Percentiles rank a stretch among this genome's conserved stretches.
Evolutionary conservation across 2,113 vertebrate genomes (phyloP).

Genomic region (Eidolon helvum): DNA sequence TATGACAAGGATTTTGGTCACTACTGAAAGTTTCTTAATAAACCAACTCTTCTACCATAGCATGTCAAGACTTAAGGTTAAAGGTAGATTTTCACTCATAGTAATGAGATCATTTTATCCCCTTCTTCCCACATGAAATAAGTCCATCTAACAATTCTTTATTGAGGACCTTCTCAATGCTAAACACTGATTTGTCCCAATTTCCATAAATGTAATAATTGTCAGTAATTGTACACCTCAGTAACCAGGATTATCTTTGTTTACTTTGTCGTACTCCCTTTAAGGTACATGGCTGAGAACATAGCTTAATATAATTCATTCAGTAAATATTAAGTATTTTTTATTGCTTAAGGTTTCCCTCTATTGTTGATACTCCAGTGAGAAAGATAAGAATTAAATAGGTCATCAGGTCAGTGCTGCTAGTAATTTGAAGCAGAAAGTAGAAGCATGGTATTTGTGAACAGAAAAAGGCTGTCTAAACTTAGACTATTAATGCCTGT

Average conservation of each 20-base stretch:
- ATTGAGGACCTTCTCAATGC: not conserved
- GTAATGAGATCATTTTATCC: not conserved
- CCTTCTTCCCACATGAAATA: not conserved
- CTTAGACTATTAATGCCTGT: not conserved
- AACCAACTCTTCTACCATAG: not conserved
- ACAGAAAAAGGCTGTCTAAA: not conserved
- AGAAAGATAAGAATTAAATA: constrained; percentile 18
- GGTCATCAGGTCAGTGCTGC: not conserved
- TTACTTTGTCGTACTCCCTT: not conserved
- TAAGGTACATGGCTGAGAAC: not conserved
- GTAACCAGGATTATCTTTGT: not conserved
- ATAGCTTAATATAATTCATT: not conserved
- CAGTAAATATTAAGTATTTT: not conserved
- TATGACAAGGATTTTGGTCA: not conserved
- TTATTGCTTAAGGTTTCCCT: not conserved
- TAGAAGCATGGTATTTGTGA: not conserved
- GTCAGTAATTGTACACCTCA: not conserved
- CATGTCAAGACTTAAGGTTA: not conserved
- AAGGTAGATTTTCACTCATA: constrained; percentile 12
- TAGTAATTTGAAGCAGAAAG: not conserved
- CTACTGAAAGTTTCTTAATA: not conserved
- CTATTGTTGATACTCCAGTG: not conserved
- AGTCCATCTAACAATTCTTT: constrained; percentile 16
- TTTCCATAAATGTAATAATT: constrained; percentile 26
- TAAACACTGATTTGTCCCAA: not conserved